Evolutionary conservation across 2,797 vertebrate species (phyloP).

Genomic region (Tachyglossus aculeatus): DNA sequence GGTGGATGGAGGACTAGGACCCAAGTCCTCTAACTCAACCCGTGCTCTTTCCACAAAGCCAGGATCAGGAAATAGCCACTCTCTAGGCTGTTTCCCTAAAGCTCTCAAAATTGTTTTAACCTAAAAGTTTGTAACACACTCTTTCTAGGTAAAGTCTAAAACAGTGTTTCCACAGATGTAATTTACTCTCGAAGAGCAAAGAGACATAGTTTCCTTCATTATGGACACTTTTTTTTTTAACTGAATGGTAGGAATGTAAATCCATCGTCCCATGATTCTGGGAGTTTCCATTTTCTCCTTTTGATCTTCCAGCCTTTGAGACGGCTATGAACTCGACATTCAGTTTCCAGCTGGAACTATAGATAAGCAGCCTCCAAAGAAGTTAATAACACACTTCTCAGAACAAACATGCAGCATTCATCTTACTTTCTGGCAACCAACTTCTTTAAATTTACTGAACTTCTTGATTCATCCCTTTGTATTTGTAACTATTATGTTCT

Average conservation of each 20-base stretch:
- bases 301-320: conserved; percentile 1
- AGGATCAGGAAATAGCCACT: no score
- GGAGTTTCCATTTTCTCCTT: background rate
- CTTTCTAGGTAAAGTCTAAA: no score
- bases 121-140: no score
- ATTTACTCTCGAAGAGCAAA: background rate
- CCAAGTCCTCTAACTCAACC: no score
- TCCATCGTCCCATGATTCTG: background rate
- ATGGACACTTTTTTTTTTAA: conserved; percentile 9
- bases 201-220: background rate
- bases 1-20: no score
- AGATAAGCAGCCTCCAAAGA: background rate
- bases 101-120: no score
- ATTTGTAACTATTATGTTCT: background rate
- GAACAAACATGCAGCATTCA: background rate
- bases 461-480: background rate
- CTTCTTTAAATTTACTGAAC: background rate
- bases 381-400: background rate
- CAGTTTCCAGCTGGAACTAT: background rate
- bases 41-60: no score
- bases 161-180: no score
- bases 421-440: background rate
- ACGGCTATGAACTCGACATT: background rate
- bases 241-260: background rate
- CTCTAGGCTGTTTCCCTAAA: no score